Base-by-base conservation (phyloP, 2,113 vertebrate genomes). In the Mystacornis crossleyi region DNA sequence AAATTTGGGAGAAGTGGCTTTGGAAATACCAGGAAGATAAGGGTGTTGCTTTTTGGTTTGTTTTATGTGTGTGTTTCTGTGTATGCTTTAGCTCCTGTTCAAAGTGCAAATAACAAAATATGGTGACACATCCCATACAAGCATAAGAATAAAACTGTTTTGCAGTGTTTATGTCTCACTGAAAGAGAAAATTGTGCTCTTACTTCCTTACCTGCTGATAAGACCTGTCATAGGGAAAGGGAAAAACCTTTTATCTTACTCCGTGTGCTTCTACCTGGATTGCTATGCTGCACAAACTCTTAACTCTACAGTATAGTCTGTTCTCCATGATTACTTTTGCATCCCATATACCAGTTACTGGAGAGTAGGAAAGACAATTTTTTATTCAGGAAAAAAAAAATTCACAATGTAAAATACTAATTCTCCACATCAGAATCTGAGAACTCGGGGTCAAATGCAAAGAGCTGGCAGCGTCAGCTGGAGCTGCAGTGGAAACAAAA, bases 401-500 rank as follows among this genome's bases (percentile, higher is more conserved):
- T 29, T 9, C 21, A 2, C 18, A 45, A 77, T 28, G 13, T 45
- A 73, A 94, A 72, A 73, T 48, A 75, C 6, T 53, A 65, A 54
- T 77, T 82, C 8, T 69, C 18, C 12, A 17, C 0, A 0, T 47
- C 58, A 86, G 58, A 88, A 70, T 66, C 62, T 82, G 71, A 86
- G 45, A 94, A 88, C 8, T 53, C 8, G 1, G 13, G 65, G 61
- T 72, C 77, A 91, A 93, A 95, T 14, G 57, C 20, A 78, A 57
- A 58, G 72, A 84, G 24, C 0, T 89, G 65, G 40, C 62, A 81
- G 62, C 66, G 82, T 77, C 62, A 64, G 62, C 40, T 69, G 40
- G 48, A 88, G 60, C 33, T 61, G 33, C 25, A 53, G 36, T 12
- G 16, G 23, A 58, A 95, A 92, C 85, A 93, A 93, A 92, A 72